phyloP scores from a whole-genome alignment of 53 echinoderm and acorn worm species.

The Zoroaster sp. region DNA sequence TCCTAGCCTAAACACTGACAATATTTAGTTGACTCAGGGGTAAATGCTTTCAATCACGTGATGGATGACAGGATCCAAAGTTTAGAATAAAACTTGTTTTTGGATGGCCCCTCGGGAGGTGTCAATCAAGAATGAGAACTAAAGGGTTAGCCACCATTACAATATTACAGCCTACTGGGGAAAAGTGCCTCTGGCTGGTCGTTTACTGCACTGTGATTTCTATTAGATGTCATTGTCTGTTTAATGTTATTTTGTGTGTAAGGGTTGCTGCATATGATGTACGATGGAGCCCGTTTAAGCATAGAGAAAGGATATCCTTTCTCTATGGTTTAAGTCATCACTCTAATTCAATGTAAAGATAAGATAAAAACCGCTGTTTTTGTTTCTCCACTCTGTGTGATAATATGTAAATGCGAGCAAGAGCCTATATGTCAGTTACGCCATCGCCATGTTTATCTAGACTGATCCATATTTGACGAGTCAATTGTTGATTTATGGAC shows the following conservation, averaged over 20 bases:
- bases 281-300: background rate
- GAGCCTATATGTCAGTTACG: background rate
- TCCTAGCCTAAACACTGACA: conserved; percentile 8
- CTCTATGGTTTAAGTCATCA: background rate
- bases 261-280: background rate
- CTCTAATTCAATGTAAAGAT: background rate
- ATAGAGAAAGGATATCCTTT: no score
- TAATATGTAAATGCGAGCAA: background rate
- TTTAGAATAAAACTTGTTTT: conserved; percentile 44
- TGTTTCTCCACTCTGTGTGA: background rate
- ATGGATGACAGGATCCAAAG: conserved; percentile 17
- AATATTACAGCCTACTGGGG: conserved; percentile 1
- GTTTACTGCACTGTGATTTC: no score
- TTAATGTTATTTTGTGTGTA: background rate
- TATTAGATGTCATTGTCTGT: background rate
- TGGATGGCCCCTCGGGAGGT: conserved; percentile 25
- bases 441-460: background rate
- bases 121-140: conserved; percentile 30
- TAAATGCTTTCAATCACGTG: conserved; percentile 9
- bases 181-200: background rate
- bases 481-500: background rate
- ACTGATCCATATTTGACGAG: background rate
- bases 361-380: background rate
- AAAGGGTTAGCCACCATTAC: conserved; percentile 22
- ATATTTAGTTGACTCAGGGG: conserved; percentile 18